phyloP scores from a whole-genome alignment of 2,888 invertebrate species.

The Meiosimyza decipiens region DNA sequence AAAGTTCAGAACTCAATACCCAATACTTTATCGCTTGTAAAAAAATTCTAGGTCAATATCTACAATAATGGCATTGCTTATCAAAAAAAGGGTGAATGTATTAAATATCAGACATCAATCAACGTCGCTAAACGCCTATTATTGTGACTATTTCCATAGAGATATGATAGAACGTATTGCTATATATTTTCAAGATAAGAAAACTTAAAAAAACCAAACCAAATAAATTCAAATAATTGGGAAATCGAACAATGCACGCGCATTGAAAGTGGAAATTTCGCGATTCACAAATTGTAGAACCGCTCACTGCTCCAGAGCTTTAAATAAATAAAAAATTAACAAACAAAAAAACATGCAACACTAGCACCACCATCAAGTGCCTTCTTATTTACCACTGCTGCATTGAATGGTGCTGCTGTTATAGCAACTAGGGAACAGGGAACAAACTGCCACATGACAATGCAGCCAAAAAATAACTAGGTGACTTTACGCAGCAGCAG shows the following conservation, averaged over 20 bases:
- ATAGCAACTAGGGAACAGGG: slow-evolving; percentile 2
- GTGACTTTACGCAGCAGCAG: slow-evolving; percentile 15
- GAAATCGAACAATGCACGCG: slow-evolving; percentile 19
- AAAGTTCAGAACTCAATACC: too few species aligned
- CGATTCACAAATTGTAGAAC: not conserved
- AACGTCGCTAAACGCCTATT: too few species aligned
- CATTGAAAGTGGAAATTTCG: slow-evolving; percentile 25
- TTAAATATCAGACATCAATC: too few species aligned
- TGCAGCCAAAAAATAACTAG: slow-evolving; percentile 19
- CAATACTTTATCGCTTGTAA: too few species aligned
- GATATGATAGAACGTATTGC: too few species aligned
- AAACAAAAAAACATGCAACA: not conserved
- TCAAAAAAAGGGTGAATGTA: too few species aligned
- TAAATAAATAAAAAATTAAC: not conserved
- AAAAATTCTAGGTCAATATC: too few species aligned
- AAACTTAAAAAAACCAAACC: too few species aligned
- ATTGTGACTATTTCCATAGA: too few species aligned
- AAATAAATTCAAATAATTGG: too few species aligned
- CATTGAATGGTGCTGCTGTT: not conserved
- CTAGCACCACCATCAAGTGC: not conserved
- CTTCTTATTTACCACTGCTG: not conserved
- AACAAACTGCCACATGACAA: not conserved
- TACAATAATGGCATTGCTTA: too few species aligned
- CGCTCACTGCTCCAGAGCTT: not conserved
- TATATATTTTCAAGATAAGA: too few species aligned